Conservation (phyloP, 2,113 vertebrate species). For the Lophotis ruficrista region DNA sequence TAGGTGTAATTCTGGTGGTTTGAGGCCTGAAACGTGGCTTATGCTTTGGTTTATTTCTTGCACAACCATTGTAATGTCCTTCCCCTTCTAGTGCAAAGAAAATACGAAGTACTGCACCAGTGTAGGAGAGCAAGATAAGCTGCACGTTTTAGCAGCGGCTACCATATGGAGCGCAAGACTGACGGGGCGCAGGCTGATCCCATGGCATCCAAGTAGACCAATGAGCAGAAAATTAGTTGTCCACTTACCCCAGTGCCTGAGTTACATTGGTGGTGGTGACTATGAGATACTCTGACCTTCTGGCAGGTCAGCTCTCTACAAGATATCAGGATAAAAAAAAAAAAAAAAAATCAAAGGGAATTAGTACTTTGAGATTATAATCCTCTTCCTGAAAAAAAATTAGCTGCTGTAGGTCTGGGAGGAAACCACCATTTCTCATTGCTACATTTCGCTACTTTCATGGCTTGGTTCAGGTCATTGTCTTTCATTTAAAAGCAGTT, state of each 20-base stretch:
- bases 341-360: not conserved
- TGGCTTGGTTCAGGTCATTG: not conserved
- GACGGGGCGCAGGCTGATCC: not conserved
- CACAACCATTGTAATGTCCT: not conserved
- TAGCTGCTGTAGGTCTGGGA: not conserved
- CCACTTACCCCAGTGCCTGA: not conserved
- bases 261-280: rapidly evolving
- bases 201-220: not conserved
- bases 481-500: not conserved
- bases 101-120: not conserved
- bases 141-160: not conserved
- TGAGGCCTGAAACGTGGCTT: not conserved
- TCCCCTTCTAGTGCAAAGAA: conserved; percentile 8
- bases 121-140: not conserved
- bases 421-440: not conserved
- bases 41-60: conserved; percentile 48
- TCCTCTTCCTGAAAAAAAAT: not conserved
- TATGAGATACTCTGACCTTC: not conserved
- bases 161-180: rapidly evolving
- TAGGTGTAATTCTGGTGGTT: conserved; percentile 58
- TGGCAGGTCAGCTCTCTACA: not conserved
- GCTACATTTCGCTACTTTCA: rapidly evolving
- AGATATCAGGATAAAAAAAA: not conserved
- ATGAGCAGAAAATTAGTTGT: not conserved
- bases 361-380: not conserved